These are phyloP conservation scores for Drosophila melanogaster DNA, from an alignment of 1,140 invertebrate species.

Conservation along the genomic window Release_6_plus_ISO1_MT NC_004354.4:8824501-8825000, in stretches of 20 bases:
- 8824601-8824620: constrained; percentile 73
- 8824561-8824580: constrained; percentile 20
- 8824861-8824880: not conserved
- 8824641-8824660: constrained; percentile 74
- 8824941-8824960: constrained; percentile 26
- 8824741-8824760: not conserved
- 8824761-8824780: not conserved
- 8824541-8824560: constrained; percentile 53
- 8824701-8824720: constrained; percentile 11
- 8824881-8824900: not conserved
- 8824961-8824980: not conserved
- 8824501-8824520: not conserved
- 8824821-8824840: not conserved
- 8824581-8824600: constrained; percentile 46
- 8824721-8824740: constrained; percentile 3
- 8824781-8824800: not conserved
- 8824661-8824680: constrained; percentile 66
- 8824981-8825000: constrained; percentile 14
- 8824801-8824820: not conserved
- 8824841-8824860: not conserved
- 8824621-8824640: constrained; percentile 61
- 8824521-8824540: not conserved
- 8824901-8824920: not conserved
- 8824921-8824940: constrained; percentile 45
- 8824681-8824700: constrained; percentile 47